Base-by-base conservation (phyloP, 2,113 vertebrate genomes). In the Garra rufa region DNA sequence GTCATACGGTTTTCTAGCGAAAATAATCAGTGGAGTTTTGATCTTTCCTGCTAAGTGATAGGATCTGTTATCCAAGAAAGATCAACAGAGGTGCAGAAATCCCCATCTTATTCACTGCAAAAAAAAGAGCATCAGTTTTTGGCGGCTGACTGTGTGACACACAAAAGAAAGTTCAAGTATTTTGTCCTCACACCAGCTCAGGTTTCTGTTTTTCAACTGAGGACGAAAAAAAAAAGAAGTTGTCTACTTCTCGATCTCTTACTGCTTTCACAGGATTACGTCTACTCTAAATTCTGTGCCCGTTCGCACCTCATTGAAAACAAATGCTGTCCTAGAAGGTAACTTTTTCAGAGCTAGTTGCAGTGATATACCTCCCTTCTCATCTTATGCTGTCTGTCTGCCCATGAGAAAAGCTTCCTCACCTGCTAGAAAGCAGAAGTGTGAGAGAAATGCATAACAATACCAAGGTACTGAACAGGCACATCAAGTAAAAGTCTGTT, bases 161-260 rank as follows among this genome's bases (percentile, higher is more conserved):
- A 41, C 34, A 21, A 21, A 67, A 38, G 30, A 38, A 10, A 21
- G 34, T 41, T 41, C 65, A 30, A 67, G 30, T 4, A 69, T 71
- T 71, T 71, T 71, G 38, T 71, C 69, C 38, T 70, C 34, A 70
- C 19, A 44, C 15, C 65, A 38, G 63, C 65, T 38, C 30, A 69
- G 30, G 30, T 67, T 67, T 17, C 65, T 21, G 30, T 17, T 69
- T 69, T 69, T 69, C 30, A 69, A 38, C 65, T 21, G 34, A 69
- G 30, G 65, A 9, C 30, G 3, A n/a, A 57, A 28, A 65, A 28
- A 59, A 10, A 67, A 9, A 10, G 38, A 21, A 9, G 21, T 9
- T 9, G 30, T 38, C 9, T 11, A 21, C 8, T 69, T 38, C 28
- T 38, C 30, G 0, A 11, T 19, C 65, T 69, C 9, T 4, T 38